These are phyloP conservation scores for Sinohyriopsis cumingii DNA, from an alignment of 2,888 invertebrate species.

Conservation along the genomic window DNA sequence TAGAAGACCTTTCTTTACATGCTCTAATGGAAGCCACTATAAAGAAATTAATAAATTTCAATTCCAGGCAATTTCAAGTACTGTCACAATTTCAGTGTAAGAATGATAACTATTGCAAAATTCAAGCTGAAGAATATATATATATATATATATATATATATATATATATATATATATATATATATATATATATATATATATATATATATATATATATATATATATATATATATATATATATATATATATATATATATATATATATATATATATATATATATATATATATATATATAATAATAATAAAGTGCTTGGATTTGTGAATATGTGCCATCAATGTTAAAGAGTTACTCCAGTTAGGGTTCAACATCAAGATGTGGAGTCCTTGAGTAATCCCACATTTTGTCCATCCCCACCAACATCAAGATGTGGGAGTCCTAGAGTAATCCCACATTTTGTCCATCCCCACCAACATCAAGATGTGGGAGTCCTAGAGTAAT, in stretches of 20 bases:
- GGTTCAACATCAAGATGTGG: too few relatives aligned
- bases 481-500: too few relatives aligned
- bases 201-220: background rate
- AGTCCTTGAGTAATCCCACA: too few relatives aligned
- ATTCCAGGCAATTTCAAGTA: background rate
- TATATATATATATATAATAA: background rate
- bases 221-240: background rate
- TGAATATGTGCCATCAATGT: too few relatives aligned
- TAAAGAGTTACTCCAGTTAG: too few relatives aligned
- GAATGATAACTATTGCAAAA: too few relatives aligned
- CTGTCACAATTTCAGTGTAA: background rate
- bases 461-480: too few relatives aligned
- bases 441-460: too few relatives aligned
- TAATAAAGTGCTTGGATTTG: background rate
- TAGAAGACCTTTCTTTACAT: slow-evolving; percentile 94
- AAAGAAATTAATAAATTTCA: slow-evolving; percentile 18
- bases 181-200: too few relatives aligned
- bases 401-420: too few relatives aligned
- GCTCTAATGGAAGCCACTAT: slow-evolving; percentile 95
- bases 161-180: too few relatives aligned
- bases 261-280: background rate
- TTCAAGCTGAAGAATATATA: background rate
- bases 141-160: background rate
- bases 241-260: background rate
- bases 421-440: too few relatives aligned